Conservation (phyloP, 35 echinoderm and acorn worm genomes). For the Lytechinus pictus region DNA sequence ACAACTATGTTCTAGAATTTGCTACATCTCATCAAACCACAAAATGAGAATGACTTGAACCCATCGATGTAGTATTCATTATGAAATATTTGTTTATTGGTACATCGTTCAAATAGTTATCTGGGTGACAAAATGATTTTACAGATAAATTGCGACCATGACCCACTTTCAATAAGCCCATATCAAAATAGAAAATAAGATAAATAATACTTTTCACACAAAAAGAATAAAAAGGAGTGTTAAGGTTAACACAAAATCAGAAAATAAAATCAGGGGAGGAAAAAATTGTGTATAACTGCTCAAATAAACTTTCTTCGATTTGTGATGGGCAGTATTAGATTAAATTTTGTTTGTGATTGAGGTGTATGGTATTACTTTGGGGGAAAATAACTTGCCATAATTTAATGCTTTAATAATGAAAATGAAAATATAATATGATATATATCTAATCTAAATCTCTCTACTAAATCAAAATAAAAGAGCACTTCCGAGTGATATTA, state of each 20-base stretch:
- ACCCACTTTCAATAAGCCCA: not conserved
- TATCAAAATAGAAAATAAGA: not conserved
- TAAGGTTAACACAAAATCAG: not conserved
- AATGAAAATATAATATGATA: not conserved
- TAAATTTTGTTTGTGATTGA: too few species aligned
- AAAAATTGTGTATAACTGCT: not conserved
- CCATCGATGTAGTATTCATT: not conserved
- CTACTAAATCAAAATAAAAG: not conserved
- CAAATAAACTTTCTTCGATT: not conserved
- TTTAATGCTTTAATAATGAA: not conserved
- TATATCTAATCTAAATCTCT: not conserved
- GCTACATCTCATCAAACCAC: not conserved
- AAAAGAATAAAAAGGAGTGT: too few species aligned
- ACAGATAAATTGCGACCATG: not conserved
- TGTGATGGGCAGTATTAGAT: not conserved
- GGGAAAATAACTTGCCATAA: not conserved
- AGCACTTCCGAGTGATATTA: too few species aligned
- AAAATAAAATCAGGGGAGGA: not conserved
- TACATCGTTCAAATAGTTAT: not conserved
- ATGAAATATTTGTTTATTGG: conserved; percentile 2
- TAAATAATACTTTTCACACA: not conserved
- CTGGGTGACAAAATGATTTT: not conserved
- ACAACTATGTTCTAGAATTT: too few species aligned
- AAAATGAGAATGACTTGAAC: not conserved
- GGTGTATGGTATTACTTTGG: not conserved